A percentile compares a stretch with the other conserved stretches of the same genome.
Evolutionary conservation across 1,140 invertebrate species (phyloP).

Genomic region (Drosophila parabipectinata): DNA sequence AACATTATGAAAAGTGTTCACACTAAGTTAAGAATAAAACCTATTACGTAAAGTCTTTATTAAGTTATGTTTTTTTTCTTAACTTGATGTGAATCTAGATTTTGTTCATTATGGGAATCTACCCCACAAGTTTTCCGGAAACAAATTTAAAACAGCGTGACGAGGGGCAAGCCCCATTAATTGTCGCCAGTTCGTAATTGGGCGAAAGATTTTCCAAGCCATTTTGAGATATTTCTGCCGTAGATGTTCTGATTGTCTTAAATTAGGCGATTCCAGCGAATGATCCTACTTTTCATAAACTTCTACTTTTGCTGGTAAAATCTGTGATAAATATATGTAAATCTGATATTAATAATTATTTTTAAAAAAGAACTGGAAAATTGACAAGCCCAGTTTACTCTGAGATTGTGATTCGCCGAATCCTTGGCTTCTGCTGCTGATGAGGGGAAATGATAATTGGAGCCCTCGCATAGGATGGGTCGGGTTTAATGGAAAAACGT

Average conservation of each 20-base stretch:
- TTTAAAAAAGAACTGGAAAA: neutral
- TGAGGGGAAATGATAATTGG: slow-evolving; percentile 77
- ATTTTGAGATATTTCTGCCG: slow-evolving; percentile 34
- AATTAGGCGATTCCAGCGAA: slow-evolving; percentile 50
- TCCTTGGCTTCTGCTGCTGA: slow-evolving; percentile 39
- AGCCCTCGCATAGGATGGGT: slow-evolving; percentile 16
- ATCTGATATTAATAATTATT: no score
- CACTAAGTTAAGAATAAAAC: no score
- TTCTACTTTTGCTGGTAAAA: neutral
- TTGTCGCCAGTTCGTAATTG: slow-evolving; percentile 25
- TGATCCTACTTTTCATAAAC: neutral
- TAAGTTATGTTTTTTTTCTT: neutral
- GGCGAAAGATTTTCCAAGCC: slow-evolving; percentile 3
- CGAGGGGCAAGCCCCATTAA: slow-evolving; percentile 26
- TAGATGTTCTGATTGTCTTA: slow-evolving; percentile 55
- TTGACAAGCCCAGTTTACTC: slow-evolving; percentile 22
- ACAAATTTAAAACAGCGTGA: slow-evolving; percentile 8
- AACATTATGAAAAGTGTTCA: no score
- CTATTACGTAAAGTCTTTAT: neutral
- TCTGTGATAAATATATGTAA: neutral
- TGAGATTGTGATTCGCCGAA: slow-evolving; percentile 6
- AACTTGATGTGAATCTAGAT: neutral
- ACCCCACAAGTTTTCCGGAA: slow-evolving; percentile 12
- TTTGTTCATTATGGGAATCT: neutral
- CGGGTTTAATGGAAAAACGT: slow-evolving; percentile 78